phyloP scores from a whole-genome alignment of 2,113 vertebrate genomes.

The Excalfactoria chinensis region DNA sequence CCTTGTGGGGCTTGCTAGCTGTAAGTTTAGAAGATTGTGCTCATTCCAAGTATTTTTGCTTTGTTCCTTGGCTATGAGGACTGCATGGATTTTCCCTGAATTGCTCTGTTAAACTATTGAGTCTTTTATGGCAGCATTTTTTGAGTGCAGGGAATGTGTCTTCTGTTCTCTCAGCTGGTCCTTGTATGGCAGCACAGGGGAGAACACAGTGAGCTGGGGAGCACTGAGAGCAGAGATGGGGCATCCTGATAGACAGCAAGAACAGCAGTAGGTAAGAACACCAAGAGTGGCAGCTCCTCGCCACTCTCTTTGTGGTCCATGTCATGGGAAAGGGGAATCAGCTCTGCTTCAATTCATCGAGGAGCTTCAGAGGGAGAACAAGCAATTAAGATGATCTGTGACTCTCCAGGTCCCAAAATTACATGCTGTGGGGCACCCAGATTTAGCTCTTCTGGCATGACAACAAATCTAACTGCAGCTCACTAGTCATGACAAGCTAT shows the following conservation, averaged over 20 bases:
- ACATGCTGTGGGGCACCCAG: neutral
- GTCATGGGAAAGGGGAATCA: accelerated
- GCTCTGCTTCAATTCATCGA: neutral
- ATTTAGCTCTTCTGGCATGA: neutral
- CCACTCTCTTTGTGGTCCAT: neutral
- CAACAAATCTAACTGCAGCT: neutral
- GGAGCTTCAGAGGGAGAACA: neutral
- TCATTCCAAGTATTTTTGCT: neutral
- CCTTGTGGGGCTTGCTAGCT: neutral
- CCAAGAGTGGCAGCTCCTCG: neutral
- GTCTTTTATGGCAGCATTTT: neutral
- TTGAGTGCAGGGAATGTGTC: neutral
- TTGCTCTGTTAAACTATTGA: slow-evolving; percentile 23
- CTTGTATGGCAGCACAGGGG: neutral
- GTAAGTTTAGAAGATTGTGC: neutral
- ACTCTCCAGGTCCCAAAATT: neutral
- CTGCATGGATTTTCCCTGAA: slow-evolving; percentile 3
- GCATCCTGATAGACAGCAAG: neutral
- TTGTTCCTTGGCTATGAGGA: neutral
- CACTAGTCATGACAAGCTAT: neutral
- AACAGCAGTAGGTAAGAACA: neutral
- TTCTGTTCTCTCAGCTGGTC: neutral
- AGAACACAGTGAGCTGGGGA: neutral
- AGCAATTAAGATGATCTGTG: neutral
- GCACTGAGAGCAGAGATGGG: neutral